phyloP scores from a whole-genome alignment of 2,797 vertebrate genomes.

The Bucorvus abyssinicus region DNA sequence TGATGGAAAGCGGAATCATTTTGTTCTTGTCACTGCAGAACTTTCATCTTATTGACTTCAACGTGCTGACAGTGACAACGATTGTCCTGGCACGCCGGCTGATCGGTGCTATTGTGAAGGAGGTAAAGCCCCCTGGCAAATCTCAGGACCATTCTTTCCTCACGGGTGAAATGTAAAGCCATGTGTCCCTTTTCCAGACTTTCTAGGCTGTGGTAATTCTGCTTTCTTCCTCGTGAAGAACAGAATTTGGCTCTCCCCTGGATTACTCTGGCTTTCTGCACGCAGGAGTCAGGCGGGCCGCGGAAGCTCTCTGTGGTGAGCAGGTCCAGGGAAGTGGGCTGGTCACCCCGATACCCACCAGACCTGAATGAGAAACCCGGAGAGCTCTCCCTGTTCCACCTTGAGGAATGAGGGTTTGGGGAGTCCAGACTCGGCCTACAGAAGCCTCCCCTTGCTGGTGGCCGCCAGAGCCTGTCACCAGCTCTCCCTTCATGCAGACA shows the following conservation, averaged over 20 bases:
- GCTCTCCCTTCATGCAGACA: rapidly evolving
- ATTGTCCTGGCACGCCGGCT: constrained; percentile 93
- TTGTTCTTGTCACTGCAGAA: constrained; percentile 81
- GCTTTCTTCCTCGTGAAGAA: background rate
- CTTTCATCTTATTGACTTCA: constrained; percentile 98
- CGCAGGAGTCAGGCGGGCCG: background rate
- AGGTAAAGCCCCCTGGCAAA: constrained; percentile 77
- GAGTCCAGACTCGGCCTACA: background rate
- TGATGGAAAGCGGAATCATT: background rate
- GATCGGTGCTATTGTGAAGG: constrained; percentile 94
- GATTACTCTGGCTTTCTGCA: background rate
- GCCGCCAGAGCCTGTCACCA: background rate
- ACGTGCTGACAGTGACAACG: constrained; percentile 93
- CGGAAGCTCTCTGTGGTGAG: background rate
- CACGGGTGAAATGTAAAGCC: rapidly evolving
- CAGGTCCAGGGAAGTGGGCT: background rate
- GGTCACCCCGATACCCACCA: background rate
- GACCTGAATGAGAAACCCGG: background rate
- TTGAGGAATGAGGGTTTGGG: background rate
- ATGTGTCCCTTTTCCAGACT: background rate
- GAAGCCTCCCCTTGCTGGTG: background rate
- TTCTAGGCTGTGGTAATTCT: background rate
- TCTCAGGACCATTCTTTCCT: background rate
- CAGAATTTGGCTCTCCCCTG: background rate
- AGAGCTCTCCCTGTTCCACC: background rate